Evolutionary conservation across 2,797 vertebrate genomes (phyloP).

Genomic region (Coregonus suidteri): DNA sequence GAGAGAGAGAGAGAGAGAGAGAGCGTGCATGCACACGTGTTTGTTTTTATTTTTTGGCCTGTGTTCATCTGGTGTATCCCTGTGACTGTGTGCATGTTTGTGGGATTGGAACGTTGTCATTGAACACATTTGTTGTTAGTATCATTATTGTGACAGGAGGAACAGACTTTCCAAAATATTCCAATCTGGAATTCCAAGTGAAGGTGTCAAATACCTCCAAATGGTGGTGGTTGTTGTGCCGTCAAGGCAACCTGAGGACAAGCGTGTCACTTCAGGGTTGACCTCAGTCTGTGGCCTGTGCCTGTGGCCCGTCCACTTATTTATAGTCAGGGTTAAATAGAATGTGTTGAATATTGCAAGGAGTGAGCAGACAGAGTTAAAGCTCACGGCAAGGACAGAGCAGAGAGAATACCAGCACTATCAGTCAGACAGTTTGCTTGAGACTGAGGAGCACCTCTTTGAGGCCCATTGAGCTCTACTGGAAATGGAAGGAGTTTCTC

Average conservation of each 20-base stretch:
- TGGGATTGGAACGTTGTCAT: neutral
- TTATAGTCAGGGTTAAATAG: slow-evolving; percentile 67
- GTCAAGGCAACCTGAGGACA: slow-evolving; percentile 15
- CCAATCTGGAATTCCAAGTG: slow-evolving; percentile 42
- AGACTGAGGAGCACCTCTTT: neutral
- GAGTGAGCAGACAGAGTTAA: slow-evolving; percentile 34
- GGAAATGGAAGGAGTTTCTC: too few relatives aligned
- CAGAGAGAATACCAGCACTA: neutral
- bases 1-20: too few relatives aligned
- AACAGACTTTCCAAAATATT: slow-evolving; percentile 38
- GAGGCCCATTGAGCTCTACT: neutral
- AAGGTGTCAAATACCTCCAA: slow-evolving; percentile 54
- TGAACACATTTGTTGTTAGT: slow-evolving; percentile 15
- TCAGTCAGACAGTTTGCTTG: neutral
- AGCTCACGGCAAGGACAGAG: neutral
- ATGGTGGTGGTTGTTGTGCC: slow-evolving; percentile 25
- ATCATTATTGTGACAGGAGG: slow-evolving; percentile 12
- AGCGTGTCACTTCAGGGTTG: slow-evolving; percentile 53
- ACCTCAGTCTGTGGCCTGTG: slow-evolving; percentile 50
- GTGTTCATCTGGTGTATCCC: neutral
- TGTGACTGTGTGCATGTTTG: neutral
- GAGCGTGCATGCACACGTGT: neutral
- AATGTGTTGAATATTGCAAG: slow-evolving; percentile 71
- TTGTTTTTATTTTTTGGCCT: neutral
- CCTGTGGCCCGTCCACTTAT: slow-evolving; percentile 57